A percentile compares a stretch with the other conserved stretches of the same genome.
phyloP scores from a whole-genome alignment of 2,797 vertebrate species.

The Pagetopsis macropterus region DNA sequence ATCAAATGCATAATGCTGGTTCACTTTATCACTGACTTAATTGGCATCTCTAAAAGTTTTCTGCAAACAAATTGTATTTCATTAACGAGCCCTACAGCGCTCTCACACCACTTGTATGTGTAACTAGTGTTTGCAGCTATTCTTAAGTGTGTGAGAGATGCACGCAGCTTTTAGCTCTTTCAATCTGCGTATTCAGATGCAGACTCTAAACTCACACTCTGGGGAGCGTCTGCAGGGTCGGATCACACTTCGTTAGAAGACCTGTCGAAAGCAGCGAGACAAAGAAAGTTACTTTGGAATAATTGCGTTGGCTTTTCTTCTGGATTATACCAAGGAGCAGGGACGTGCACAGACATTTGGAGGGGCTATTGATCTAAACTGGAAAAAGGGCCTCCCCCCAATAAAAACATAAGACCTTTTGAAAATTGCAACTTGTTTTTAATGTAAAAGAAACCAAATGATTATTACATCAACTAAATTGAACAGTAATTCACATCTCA shows the following conservation, averaged over 20 bases:
- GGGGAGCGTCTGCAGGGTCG: background rate
- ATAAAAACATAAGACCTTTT: too few relatives aligned
- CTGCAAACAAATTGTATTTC: background rate
- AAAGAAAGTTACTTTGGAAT: background rate
- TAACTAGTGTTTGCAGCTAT: background rate
- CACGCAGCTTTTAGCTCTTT: background rate
- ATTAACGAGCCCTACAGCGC: background rate
- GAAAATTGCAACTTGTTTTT: too few relatives aligned
- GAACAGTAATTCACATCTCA: too few relatives aligned
- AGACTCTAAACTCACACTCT: background rate
- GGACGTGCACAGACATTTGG: too few relatives aligned
- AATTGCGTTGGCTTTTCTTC: background rate
- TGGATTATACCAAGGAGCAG: too few relatives aligned
- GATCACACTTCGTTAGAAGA: background rate
- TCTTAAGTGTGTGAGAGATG: background rate
- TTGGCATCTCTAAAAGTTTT: background rate
- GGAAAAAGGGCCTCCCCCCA: too few relatives aligned
- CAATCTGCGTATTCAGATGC: background rate
- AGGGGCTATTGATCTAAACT: too few relatives aligned
- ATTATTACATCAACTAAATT: too few relatives aligned
- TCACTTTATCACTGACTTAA: background rate
- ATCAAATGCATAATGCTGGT: background rate
- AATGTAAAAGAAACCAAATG: too few relatives aligned
- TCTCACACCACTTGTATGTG: background rate
- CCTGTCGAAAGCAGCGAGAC: background rate